A percentile compares a stretch with the other conserved stretches of the same genome.
Conservation (phyloP, 2,888 invertebrate species). For the Bembecia ichneumoniformis region DNA sequence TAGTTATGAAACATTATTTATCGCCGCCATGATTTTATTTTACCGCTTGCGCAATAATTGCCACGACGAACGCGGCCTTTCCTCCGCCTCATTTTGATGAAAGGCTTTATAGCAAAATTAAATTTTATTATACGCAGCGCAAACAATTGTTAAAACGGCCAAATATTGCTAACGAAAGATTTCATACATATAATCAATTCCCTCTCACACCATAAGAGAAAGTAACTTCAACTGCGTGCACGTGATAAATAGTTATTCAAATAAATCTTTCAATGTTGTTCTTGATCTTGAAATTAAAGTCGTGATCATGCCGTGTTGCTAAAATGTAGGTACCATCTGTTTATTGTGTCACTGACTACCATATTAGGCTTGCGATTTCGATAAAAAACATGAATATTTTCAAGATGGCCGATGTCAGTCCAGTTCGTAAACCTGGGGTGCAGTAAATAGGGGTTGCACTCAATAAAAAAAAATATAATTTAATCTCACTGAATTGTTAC, state of each 20-base stretch:
- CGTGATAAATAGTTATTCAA: neutral
- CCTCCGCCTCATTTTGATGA: conserved; percentile 12
- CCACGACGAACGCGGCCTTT: conserved; percentile 20
- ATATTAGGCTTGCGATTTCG: conserved; percentile 27
- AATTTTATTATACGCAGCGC: neutral
- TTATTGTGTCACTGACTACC: conserved; percentile 21
- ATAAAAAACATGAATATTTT: conserved; percentile 44
- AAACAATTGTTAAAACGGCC: neutral
- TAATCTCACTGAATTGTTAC: no score
- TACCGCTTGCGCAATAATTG: conserved; percentile 49
- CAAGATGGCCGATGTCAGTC: conserved; percentile 38
- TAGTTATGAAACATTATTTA: conserved; percentile 56
- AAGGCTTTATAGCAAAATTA: neutral
- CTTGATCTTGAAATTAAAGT: conserved; percentile 17
- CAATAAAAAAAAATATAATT: no score
- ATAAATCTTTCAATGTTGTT: conserved; percentile 2
- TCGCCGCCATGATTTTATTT: conserved; percentile 43
- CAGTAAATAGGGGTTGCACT: no score
- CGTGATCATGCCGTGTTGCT: conserved; percentile 21
- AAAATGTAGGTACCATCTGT: conserved; percentile 16
- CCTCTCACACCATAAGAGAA: neutral
- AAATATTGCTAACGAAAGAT: neutral
- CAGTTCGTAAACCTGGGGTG: conserved; percentile 15
- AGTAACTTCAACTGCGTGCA: neutral
- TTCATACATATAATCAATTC: neutral